These are phyloP conservation scores for Bombus superbus DNA, from an alignment of 1,140 invertebrate genomes.

Conservation along the genomic window DNA sequence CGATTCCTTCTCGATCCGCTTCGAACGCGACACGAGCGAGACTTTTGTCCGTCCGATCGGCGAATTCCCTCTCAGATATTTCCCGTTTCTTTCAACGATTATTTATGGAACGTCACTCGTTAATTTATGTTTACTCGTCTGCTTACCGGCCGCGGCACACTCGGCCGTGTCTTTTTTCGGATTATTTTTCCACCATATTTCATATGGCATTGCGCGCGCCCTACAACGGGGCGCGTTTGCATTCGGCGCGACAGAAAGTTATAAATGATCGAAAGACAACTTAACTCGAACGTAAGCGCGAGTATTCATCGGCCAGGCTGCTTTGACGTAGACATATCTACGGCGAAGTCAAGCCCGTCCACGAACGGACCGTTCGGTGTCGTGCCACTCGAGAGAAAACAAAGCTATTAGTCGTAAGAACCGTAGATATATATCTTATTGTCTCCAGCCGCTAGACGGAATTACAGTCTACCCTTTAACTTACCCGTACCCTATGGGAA, in stretches of 20 bases:
- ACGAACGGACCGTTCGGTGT: constrained; percentile 11
- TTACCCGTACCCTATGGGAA: constrained; percentile 52
- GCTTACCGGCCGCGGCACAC: not conserved
- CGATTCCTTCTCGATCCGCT: too few relatives aligned
- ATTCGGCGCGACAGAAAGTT: constrained; percentile 35
- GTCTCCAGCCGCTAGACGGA: constrained; percentile 61
- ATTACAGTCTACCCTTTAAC: constrained; percentile 56
- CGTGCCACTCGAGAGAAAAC: constrained; percentile 47
- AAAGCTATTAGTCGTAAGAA: constrained; percentile 64
- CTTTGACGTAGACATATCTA: constrained; percentile 54
- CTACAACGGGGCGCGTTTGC: constrained; percentile 28
- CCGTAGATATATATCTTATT: constrained; percentile 68
- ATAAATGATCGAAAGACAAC: constrained; percentile 40
- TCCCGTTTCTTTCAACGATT: not conserved
- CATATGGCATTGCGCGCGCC: constrained; percentile 8
- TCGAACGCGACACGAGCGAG: too few relatives aligned
- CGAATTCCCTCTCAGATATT: not conserved
- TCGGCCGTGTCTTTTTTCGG: constrained; percentile 9
- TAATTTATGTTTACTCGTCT: constrained; percentile 36
- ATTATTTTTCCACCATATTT: constrained; percentile 35
- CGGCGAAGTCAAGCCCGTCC: not conserved
- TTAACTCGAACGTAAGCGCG: constrained; percentile 17
- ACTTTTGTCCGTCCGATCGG: not conserved
- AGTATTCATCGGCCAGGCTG: constrained; percentile 17
- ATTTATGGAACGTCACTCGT: constrained; percentile 22